Evolutionary conservation across 2,888 invertebrate species (phyloP).

Genomic region (Halictus ligatus): DNA sequence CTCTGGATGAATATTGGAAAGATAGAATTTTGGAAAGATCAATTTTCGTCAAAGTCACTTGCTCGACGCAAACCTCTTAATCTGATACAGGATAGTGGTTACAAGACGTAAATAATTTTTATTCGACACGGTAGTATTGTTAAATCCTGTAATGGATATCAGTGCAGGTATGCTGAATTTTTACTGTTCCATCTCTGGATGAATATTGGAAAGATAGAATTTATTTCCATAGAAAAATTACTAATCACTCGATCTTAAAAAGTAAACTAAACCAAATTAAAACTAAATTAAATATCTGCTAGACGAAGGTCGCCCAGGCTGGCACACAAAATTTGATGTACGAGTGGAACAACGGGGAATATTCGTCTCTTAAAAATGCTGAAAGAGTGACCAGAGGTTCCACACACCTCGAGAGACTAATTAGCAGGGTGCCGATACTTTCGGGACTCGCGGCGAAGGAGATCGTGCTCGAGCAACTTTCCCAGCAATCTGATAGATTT

Average conservation of each 20-base stretch:
- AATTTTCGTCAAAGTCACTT: not conserved
- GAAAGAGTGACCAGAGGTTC: not conserved
- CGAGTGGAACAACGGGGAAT: too few relatives aligned
- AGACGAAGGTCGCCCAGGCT: too few relatives aligned
- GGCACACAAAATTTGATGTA: not conserved
- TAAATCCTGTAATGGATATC: too few relatives aligned
- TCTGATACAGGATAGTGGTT: not conserved
- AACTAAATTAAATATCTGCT: too few relatives aligned
- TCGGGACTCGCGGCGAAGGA: not conserved
- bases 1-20: too few relatives aligned
- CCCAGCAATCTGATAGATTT: constrained; percentile 60
- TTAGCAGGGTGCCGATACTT: not conserved
- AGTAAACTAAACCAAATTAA: too few relatives aligned
- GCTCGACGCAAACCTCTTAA: not conserved
- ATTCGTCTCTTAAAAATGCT: not conserved
- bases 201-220: too few relatives aligned
- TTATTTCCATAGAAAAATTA: too few relatives aligned
- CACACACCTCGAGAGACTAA: not conserved
- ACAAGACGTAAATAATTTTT: not conserved
- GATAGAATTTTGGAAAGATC: too few relatives aligned
- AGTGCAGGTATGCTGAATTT: too few relatives aligned
- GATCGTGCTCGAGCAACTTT: not conserved
- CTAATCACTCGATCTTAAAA: too few relatives aligned
- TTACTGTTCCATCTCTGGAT: too few relatives aligned
- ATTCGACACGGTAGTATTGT: not conserved